These are phyloP conservation scores for Leucozona laternaria DNA, from an alignment of 2,888 invertebrate species.

Conservation along the genomic window DNA sequence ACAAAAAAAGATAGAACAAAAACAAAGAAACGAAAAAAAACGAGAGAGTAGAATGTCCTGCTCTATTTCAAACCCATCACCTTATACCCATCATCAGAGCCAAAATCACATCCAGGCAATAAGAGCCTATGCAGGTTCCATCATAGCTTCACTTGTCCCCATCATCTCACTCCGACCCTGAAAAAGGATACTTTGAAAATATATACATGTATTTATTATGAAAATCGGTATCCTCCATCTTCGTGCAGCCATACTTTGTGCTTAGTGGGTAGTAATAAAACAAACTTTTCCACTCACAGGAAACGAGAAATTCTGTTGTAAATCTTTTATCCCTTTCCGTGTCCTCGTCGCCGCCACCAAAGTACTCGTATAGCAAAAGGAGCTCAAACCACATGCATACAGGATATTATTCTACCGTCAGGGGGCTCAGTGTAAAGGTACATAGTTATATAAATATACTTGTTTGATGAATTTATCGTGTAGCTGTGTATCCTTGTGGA, in stretches of 20 bases:
- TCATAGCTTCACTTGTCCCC: background rate
- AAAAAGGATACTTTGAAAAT: conserved; percentile 61
- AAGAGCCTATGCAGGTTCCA: conserved; percentile 29
- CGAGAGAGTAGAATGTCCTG: conserved; percentile 6
- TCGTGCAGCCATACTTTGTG: conserved; percentile 57
- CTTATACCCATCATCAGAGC: background rate
- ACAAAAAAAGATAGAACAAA: conserved; percentile 7
- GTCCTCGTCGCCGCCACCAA: background rate
- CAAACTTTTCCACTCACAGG: conserved; percentile 75
- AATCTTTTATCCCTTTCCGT: conserved; percentile 66
- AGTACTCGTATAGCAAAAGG: background rate
- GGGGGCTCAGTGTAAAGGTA: background rate
- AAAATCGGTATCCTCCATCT: conserved; percentile 62
- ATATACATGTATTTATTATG: conserved; percentile 71
- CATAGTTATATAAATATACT: background rate
- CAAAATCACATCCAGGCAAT: conserved; percentile 1
- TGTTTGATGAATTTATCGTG: conserved; percentile 39
- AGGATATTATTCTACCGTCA: conserved; percentile 26
- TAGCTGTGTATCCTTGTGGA: conserved; percentile 31
- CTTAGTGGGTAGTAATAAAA: conserved; percentile 70
- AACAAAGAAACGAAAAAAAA: background rate
- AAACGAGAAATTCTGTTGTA: conserved; percentile 65
- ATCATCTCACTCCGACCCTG: conserved; percentile 15
- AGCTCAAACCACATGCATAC: conserved; percentile 40
- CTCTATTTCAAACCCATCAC: conserved; percentile 16